phyloP scores from a whole-genome alignment of 2,888 invertebrate species.

The Pristionchus mayeri region DNA sequence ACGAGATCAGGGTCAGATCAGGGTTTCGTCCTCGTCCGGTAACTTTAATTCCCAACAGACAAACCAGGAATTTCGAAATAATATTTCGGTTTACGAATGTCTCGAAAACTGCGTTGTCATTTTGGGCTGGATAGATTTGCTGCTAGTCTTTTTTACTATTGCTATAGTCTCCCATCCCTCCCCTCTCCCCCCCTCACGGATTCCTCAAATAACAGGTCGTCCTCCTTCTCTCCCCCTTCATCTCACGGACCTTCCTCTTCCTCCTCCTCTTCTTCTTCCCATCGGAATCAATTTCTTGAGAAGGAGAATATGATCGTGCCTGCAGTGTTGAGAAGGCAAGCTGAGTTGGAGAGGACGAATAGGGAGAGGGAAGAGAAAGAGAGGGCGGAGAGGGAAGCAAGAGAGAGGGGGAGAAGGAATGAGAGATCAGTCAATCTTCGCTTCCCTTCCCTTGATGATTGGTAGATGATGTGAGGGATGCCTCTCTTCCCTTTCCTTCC shows the following conservation, averaged over 20 bases:
- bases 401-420: conserved; percentile 45
- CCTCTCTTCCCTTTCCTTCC: not conserved
- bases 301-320: conserved; percentile 69
- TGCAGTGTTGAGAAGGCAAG: conserved; percentile 59
- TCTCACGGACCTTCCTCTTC: not conserved
- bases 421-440: conserved; percentile 1
- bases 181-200: not conserved
- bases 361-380: conserved; percentile 46
- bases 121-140: too few relatives aligned
- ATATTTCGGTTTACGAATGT: too few relatives aligned
- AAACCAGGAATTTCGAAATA: too few relatives aligned
- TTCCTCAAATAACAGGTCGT: not conserved
- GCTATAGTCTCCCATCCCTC: not conserved
- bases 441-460: not conserved
- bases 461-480: not conserved
- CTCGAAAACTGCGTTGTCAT: too few relatives aligned
- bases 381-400: conserved; percentile 43
- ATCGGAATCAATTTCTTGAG: conserved; percentile 61
- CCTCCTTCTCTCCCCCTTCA: conserved; percentile 35
- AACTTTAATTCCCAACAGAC: too few relatives aligned
- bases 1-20: too few relatives aligned
- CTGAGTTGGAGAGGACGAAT: conserved; percentile 47
- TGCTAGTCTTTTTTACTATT: too few relatives aligned
- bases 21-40: too few relatives aligned
- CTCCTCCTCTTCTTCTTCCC: not conserved